These are phyloP conservation scores for Hedychridium roseum DNA, from an alignment of 2,888 invertebrate genomes.

Conservation along the genomic window DNA sequence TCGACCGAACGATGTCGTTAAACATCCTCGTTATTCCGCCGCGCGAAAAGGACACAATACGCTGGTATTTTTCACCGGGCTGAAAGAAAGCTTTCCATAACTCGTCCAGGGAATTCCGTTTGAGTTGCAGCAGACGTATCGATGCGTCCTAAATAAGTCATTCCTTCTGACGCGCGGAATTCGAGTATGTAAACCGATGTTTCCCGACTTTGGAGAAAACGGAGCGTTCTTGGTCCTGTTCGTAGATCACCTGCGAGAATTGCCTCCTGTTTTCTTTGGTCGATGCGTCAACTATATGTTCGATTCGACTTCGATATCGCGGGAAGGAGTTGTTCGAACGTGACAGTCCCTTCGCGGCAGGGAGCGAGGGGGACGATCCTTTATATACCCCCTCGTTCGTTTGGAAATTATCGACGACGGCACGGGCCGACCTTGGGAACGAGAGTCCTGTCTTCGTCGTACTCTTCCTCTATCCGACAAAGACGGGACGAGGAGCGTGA, in stretches of 20 bases:
- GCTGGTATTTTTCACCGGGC: slow-evolving; percentile 1
- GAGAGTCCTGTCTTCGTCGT: slow-evolving; percentile 10
- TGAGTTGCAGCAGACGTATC: too few relatives aligned
- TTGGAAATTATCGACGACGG: slow-evolving; percentile 17
- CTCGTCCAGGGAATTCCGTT: too few relatives aligned
- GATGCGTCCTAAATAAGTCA: too few relatives aligned
- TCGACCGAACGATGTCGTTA: not conserved
- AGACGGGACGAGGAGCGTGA: slow-evolving; percentile 9
- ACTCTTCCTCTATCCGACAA: slow-evolving; percentile 5
- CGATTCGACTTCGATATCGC: slow-evolving; percentile 3
- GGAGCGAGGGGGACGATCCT: not conserved
- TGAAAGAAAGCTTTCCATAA: slow-evolving; percentile 14
- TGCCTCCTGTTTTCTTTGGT: too few relatives aligned
- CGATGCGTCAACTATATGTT: too few relatives aligned
- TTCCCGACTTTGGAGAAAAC: too few relatives aligned
- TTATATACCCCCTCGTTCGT: slow-evolving; percentile 7
- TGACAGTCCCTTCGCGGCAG: not conserved
- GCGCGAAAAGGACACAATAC: not conserved
- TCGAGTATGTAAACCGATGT: too few relatives aligned
- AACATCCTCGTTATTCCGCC: slow-evolving; percentile 1
- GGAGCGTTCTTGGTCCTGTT: too few relatives aligned
- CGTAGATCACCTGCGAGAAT: too few relatives aligned
- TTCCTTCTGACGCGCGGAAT: too few relatives aligned
- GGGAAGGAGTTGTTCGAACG: slow-evolving; percentile 3
- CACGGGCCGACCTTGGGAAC: slow-evolving; percentile 15